These are phyloP conservation scores for Capreolus pygargus DNA, from an alignment of 2,113 vertebrate genomes.

Conservation along the genomic window DNA sequence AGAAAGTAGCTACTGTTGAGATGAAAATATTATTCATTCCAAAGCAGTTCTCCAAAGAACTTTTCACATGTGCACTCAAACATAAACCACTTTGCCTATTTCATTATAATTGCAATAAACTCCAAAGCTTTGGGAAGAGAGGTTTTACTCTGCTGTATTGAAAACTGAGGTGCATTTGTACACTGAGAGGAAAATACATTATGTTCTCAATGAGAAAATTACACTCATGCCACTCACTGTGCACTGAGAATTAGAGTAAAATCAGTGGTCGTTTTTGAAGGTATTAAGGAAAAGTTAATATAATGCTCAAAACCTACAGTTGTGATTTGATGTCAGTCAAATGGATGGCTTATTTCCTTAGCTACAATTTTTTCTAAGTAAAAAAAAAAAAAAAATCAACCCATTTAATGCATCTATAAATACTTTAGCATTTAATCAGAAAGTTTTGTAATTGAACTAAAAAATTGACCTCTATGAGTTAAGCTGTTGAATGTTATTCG, in stretches of 20 bases:
- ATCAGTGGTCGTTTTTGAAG: conserved; percentile 20
- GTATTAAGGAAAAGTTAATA: conserved; percentile 24
- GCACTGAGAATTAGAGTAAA: conserved; percentile 28
- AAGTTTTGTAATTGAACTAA: background rate
- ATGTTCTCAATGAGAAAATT: conserved; percentile 53
- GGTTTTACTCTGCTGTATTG: background rate
- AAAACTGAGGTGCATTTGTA: background rate
- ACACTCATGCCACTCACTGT: background rate
- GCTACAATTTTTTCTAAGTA: background rate
- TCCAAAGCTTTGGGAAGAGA: conserved; percentile 3
- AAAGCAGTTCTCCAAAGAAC: conserved; percentile 31
- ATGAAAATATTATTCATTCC: conserved; percentile 24
- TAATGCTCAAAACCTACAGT: background rate
- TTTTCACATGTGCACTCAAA: background rate
- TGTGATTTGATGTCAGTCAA: background rate
- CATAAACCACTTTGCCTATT: conserved; percentile 27
- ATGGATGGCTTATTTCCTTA: conserved; percentile 26
- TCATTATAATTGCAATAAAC: conserved; percentile 38
- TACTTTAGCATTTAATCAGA: background rate
- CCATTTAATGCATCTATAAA: background rate
- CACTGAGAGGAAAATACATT: background rate
- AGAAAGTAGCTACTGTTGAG: conserved; percentile 23
- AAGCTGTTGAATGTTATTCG: conserved; percentile 4
- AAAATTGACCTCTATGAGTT: background rate
- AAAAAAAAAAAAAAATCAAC: background rate